These are phyloP conservation scores for Macrocentrus cingulum DNA, from an alignment of 1,140 invertebrate species.

Conservation along the genomic window DNA sequence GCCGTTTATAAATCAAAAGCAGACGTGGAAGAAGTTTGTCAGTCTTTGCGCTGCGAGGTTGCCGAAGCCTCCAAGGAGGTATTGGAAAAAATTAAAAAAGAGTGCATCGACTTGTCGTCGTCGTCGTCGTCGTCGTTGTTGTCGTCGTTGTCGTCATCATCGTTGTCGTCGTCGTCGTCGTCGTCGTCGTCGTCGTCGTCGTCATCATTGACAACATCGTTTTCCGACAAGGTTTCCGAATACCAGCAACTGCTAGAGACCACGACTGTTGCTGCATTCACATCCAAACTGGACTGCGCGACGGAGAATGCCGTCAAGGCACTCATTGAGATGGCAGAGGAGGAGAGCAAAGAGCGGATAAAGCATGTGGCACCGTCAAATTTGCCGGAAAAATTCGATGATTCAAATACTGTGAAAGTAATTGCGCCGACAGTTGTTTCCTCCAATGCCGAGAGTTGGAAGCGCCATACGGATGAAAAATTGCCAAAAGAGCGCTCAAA, in stretches of 20 bases:
- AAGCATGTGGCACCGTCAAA: too few relatives aligned
- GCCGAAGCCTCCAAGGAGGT: constrained; percentile 50
- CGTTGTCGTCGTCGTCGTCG: too few relatives aligned
- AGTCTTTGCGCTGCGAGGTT: constrained; percentile 48
- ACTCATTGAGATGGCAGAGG: constrained; percentile 55
- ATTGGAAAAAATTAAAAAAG: constrained; percentile 48
- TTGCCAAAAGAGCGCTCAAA: constrained; percentile 15
- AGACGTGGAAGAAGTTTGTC: constrained; percentile 55
- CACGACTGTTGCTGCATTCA: constrained; percentile 47
- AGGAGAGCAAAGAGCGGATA: constrained; percentile 48
- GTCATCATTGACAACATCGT: not conserved
- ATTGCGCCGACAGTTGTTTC: not conserved
- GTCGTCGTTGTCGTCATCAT: too few relatives aligned
- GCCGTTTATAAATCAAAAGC: constrained; percentile 57
- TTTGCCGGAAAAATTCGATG: too few relatives aligned
- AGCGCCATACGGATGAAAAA: constrained; percentile 13
- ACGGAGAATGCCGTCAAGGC: constrained; percentile 57
- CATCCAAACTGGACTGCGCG: constrained; percentile 49
- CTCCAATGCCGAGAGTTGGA: not conserved
- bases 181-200: too few relatives aligned
- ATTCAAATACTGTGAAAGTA: not conserved
- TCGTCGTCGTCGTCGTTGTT: too few relatives aligned
- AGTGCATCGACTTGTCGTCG: constrained; percentile 48
- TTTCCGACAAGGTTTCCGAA: constrained; percentile 40
- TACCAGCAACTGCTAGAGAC: constrained; percentile 39